Base-by-base conservation (phyloP, 2,888 invertebrate genomes). In the Yponomeuta evonymella region DNA sequence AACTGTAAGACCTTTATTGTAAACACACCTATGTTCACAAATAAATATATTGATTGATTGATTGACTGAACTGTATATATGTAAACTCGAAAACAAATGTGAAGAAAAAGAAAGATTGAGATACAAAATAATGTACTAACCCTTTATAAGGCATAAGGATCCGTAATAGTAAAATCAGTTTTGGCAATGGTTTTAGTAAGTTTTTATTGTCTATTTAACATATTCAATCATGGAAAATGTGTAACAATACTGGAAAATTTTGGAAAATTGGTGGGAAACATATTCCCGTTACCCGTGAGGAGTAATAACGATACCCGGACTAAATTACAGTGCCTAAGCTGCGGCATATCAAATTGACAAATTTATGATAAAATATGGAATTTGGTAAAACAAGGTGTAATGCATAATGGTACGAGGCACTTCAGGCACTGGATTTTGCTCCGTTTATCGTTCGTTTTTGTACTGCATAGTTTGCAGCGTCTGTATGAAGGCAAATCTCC, bases 321-420 rank as follows among this genome's bases (percentile, higher is more conserved):
- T n/a, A 64, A 64, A 64, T 29, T 64, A 29, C 29, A 29, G n/a
- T 64, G 63, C 63, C 63, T 64, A 64, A 29, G n/a, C 29, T 64
- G n/a, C 29, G n/a, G 63, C 29, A 48, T 48, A 48, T 48, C 36
- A 68, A 48, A 68, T 48, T 48, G 23, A 48, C 29, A 48, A 23
- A 68, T 48, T 70, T 65, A 48, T 70, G 29, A n/a, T 64, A 29
- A 15, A 36, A 48, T 65, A 70, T 68, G 71, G 63, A 67, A 73
- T 67, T 70, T 30, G n/a, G 69, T 48, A 73, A 75, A 75, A 71
- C 73, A 73, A 48, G 73, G 73, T 51, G 70, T 66, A 51, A 74
- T 70, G 68, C 75, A 74, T 8, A 74, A 71, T 62, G 73, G 72
- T 29, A 75, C 74, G 62, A 70, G 33, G 70, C 74, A 75, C 72